These are phyloP conservation scores for Phycodurus eques DNA, from an alignment of 2,113 vertebrate genomes.

Conservation along the genomic window DNA sequence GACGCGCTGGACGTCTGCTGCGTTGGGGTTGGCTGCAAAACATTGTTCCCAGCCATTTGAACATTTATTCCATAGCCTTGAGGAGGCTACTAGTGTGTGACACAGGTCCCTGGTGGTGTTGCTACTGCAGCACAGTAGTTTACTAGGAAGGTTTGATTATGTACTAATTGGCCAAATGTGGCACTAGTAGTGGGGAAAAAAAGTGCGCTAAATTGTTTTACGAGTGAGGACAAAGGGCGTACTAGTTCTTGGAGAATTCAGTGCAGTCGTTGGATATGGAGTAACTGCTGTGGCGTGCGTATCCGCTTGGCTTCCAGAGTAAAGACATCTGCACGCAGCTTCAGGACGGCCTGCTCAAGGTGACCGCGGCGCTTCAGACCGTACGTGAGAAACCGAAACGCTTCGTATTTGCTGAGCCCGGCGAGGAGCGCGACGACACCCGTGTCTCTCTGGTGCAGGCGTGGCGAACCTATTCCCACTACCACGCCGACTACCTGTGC, in stretches of 20 bases:
- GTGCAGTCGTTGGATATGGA: not conserved
- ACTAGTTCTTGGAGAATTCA: no score
- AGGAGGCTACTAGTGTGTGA: not conserved
- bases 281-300: not conserved
- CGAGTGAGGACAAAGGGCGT: no score
- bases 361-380: slow-evolving; percentile 81
- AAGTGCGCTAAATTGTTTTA: no score
- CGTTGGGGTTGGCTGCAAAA: no score
- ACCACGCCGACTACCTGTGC: slow-evolving; percentile 75
- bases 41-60: no score
- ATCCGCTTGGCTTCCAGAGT: slow-evolving; percentile 65
- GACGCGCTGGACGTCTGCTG: no score
- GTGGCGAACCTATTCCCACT: slow-evolving; percentile 83
- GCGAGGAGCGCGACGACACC: not conserved
- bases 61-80: no score
- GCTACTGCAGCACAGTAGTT: no score
- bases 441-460: slow-evolving; percentile 64
- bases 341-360: slow-evolving; percentile 84
- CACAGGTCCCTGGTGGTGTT: not conserved
- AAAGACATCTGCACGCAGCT: slow-evolving; percentile 81
- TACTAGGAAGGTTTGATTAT: no score
- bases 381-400: slow-evolving; percentile 65
- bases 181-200: no score
- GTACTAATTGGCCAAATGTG: no score
- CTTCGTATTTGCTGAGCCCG: not conserved